Conservation (phyloP, 1,140 invertebrate species). For the Globodera ellingtonae region DNA sequence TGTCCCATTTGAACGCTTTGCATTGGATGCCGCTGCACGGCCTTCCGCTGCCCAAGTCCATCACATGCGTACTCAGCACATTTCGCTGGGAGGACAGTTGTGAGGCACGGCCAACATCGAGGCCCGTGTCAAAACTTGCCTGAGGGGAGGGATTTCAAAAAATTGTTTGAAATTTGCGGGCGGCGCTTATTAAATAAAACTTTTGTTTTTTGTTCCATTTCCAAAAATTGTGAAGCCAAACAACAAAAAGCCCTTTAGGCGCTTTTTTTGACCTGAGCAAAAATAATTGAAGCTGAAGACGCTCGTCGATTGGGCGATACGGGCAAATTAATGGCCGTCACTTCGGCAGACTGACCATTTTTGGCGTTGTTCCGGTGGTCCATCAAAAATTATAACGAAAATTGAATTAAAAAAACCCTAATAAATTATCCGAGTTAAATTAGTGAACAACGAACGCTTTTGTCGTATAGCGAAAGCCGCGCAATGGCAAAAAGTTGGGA, state of each 20-base stretch:
- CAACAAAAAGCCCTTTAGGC: background rate
- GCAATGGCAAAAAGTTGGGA: background rate
- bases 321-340: background rate
- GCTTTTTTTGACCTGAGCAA: background rate
- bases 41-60: constrained; percentile 5
- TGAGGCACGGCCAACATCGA: background rate
- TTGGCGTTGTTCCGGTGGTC: background rate
- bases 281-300: background rate
- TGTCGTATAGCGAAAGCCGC: too few relatives aligned
- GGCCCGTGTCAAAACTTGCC: constrained; percentile 5
- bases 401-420: too few relatives aligned
- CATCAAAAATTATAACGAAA: background rate
- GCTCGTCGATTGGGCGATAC: background rate
- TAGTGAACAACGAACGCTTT: too few relatives aligned
- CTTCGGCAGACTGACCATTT: background rate
- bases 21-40: constrained; percentile 8
- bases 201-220: background rate
- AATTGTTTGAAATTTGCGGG: background rate
- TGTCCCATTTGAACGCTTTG: constrained; percentile 8
- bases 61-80: constrained; percentile 9
- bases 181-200: background rate
- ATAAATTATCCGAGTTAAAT: too few relatives aligned
- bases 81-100: constrained; percentile 2
- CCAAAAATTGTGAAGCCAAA: background rate
- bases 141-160: background rate